Evolutionary conservation across 1,140 invertebrate genomes (phyloP).

Genomic region (Nephila pilipes): DNA sequence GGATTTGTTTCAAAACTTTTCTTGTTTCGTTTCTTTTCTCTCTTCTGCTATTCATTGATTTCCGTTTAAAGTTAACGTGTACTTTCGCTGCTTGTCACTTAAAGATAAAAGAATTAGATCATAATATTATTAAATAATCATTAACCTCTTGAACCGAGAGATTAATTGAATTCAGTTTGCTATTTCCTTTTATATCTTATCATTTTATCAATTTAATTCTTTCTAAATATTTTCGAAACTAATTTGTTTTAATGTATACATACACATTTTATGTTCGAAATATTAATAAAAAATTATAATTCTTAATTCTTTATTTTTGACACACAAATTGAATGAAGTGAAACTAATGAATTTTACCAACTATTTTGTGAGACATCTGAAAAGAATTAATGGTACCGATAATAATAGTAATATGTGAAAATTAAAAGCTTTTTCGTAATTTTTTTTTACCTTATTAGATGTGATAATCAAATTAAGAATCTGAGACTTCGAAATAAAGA

Average conservation of each 20-base stretch:
- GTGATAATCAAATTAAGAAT: too few species aligned
- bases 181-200: not conserved
- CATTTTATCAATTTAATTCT: too few species aligned
- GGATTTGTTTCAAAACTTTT: constrained; percentile 36
- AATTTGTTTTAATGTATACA: not conserved
- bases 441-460: too few species aligned
- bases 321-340: too few species aligned
- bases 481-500: too few species aligned
- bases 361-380: too few species aligned
- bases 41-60: constrained; percentile 62
- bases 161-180: not conserved
- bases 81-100: constrained; percentile 56
- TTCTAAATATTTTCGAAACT: not conserved
- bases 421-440: too few species aligned
- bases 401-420: too few species aligned
- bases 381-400: too few species aligned
- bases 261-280: not conserved
- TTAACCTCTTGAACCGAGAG: not conserved
- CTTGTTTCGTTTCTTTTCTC: constrained; percentile 31
- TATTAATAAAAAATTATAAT: not conserved
- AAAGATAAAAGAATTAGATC: not conserved
- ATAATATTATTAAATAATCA: not conserved
- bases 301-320: not conserved
- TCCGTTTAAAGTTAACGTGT: constrained; percentile 54
- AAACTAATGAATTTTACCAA: too few species aligned